phyloP scores from a whole-genome alignment of 2,888 invertebrate genomes.

The Eristalis tenax region DNA sequence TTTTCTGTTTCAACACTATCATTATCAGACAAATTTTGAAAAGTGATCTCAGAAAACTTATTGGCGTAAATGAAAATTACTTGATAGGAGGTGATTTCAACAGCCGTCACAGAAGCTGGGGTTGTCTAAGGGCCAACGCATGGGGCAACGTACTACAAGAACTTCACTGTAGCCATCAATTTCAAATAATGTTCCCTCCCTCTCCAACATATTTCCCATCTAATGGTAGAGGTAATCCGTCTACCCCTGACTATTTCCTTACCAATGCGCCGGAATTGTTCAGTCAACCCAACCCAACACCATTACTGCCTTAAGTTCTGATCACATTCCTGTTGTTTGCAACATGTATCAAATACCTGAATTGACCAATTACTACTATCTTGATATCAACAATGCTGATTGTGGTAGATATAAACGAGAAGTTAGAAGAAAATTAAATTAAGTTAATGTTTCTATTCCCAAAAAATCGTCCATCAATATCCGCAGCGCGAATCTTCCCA shows the following conservation, averaged over 20 bases:
- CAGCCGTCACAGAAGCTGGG: neutral
- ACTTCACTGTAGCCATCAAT: neutral
- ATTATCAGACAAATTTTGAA: neutral
- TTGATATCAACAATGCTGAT: neutral
- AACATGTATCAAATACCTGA: neutral
- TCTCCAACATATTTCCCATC: neutral
- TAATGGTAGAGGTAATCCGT: neutral
- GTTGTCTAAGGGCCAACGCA: neutral
- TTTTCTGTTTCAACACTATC: neutral
- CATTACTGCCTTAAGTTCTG: neutral
- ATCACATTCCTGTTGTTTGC: neutral
- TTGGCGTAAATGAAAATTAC: neutral
- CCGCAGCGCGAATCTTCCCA: neutral
- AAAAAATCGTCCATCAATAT: neutral
- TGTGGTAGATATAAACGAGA: neutral
- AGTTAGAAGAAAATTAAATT: neutral
- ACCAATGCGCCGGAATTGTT: neutral
- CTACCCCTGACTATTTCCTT: neutral
- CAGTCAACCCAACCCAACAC: neutral
- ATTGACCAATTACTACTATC: neutral
- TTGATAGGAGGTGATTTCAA: neutral
- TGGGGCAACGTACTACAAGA: constrained; percentile 5
- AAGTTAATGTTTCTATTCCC: neutral
- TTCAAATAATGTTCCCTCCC: neutral
- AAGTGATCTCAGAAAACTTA: neutral